These are phyloP conservation scores for Empidonax traillii DNA, from an alignment of 2,113 vertebrate species.

Conservation along the genomic window DNA sequence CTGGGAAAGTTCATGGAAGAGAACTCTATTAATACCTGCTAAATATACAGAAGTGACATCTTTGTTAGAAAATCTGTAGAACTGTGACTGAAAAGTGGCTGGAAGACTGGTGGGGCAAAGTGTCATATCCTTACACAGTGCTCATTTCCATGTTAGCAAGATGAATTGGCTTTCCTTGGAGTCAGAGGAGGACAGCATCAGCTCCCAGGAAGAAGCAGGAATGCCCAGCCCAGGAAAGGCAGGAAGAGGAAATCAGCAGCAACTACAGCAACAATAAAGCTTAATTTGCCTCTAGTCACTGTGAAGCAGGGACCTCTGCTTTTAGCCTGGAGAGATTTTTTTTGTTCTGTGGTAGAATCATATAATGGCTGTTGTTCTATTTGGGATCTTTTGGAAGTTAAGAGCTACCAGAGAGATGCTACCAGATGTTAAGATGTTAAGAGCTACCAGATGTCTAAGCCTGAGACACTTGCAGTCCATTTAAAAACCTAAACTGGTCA, in stretches of 20 bases:
- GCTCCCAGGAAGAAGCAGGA: not conserved
- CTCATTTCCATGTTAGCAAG: not conserved
- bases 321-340: not conserved
- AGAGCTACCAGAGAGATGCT: not conserved
- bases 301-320: not conserved
- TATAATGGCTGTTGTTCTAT: not conserved
- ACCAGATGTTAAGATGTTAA: not conserved
- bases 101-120: not conserved
- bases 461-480: not conserved
- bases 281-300: not conserved
- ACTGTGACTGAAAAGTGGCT: not conserved
- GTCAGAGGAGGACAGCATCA: not conserved
- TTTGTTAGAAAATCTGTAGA: not conserved
- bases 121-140: not conserved
- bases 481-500: not conserved
- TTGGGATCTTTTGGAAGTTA: not conserved
- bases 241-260: not conserved
- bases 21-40: not conserved
- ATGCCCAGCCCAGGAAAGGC: not conserved
- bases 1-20: not conserved
- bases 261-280: not conserved
- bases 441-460: not conserved
- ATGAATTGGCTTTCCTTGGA: not conserved
- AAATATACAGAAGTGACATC: not conserved
- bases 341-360: not conserved